A percentile compares a stretch with the other conserved stretches of the same genome.
Conservation (phyloP, 2,888 invertebrate genomes). For the Drosophila kuntzei region DNA sequence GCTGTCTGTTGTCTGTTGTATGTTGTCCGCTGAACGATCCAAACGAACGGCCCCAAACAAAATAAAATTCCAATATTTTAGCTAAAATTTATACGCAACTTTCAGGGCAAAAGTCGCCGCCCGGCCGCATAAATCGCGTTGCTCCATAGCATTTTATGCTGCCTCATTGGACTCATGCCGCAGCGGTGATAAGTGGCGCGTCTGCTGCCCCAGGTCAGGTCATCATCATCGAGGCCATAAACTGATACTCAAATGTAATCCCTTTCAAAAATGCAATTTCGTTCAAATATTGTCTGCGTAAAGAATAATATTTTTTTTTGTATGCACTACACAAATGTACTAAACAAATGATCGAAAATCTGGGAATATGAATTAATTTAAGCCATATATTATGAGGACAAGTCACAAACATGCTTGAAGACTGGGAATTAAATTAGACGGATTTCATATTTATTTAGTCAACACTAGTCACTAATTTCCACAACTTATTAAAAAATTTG, state of each 20-base stretch:
- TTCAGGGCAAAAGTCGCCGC: slow-evolving; percentile 22
- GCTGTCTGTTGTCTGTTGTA: not conserved
- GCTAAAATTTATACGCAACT: slow-evolving; percentile 65
- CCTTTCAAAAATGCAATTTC: slow-evolving; percentile 1
- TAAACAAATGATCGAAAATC: not conserved
- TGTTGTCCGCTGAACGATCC: not conserved
- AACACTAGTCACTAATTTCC: too few species aligned
- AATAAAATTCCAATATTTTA: slow-evolving; percentile 68
- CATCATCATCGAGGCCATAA: slow-evolving; percentile 24
- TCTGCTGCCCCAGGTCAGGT: slow-evolving; percentile 17
- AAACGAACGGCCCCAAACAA: slow-evolving; percentile 19
- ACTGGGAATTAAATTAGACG: too few species aligned
- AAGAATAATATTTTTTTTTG: slow-evolving; percentile 8
- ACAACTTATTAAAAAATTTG: too few species aligned
- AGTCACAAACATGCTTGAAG: too few species aligned
- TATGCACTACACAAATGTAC: not conserved
- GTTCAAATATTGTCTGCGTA: not conserved
- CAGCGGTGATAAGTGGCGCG: slow-evolving; percentile 21
- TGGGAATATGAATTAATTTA: not conserved
- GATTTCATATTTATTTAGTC: too few species aligned
- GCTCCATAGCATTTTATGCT: slow-evolving; percentile 41
- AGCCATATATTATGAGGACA: too few species aligned
- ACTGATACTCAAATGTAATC: not conserved
- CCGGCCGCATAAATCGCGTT: slow-evolving; percentile 49
- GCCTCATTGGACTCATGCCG: slow-evolving; percentile 38